A percentile compares a stretch with the other conserved stretches of the same genome.
Evolutionary conservation across 2,797 vertebrate species (phyloP).

Genomic region (Enteromius viviparus): DNA sequence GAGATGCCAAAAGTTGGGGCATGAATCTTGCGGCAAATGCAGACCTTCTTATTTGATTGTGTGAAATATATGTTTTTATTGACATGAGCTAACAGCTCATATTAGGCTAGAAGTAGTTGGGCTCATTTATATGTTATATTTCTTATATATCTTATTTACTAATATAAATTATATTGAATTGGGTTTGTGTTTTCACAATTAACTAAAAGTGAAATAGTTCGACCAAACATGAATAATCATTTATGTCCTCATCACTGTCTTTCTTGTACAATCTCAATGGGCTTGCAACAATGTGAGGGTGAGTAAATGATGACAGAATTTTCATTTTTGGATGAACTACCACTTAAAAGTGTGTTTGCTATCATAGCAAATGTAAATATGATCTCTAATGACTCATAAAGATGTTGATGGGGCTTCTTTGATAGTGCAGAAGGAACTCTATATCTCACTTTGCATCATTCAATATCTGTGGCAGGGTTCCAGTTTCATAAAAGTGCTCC

Average conservation of each 20-base stretch:
- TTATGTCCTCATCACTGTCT: not conserved
- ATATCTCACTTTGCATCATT: constrained; percentile 23
- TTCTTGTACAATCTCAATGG: not conserved
- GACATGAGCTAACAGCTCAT: not conserved
- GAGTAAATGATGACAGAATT: not conserved
- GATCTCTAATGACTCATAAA: not conserved
- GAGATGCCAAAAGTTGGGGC: constrained; percentile 24
- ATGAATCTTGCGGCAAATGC: constrained; percentile 61
- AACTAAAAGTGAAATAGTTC: not conserved
- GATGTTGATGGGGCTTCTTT: constrained; percentile 14
- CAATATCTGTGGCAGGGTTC: constrained; percentile 22
- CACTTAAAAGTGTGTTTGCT: not conserved
- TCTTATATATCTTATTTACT: not conserved
- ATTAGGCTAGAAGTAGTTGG: not conserved
- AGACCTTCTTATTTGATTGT: constrained; percentile 63
- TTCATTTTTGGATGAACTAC: not conserved
- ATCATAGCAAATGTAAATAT: not conserved
- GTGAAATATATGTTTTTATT: constrained; percentile 29
- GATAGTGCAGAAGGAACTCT: constrained; percentile 4
- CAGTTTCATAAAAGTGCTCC: constrained; percentile 36
- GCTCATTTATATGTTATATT: not conserved
- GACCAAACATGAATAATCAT: not conserved
- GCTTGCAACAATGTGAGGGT: not conserved
- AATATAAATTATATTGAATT: not conserved
- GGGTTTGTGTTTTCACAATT: constrained; percentile 10